A percentile compares a stretch with the other conserved stretches of the same genome.
Evolutionary conservation across 2,888 invertebrate species (phyloP).

Genomic region (Campoletis raptor): DNA sequence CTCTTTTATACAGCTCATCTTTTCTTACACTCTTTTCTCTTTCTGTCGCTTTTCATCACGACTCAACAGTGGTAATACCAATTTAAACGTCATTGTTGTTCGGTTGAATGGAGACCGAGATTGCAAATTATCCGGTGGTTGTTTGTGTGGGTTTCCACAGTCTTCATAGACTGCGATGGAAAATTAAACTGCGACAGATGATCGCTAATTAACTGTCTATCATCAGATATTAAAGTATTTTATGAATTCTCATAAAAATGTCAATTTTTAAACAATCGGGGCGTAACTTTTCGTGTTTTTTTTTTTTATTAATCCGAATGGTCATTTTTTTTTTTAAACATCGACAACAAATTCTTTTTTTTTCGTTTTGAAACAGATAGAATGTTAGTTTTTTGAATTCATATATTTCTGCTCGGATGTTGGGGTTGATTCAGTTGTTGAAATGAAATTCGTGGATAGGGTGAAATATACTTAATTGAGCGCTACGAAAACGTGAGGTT

Average conservation of each 20-base stretch:
- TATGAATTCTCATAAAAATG: no score
- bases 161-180: neutral
- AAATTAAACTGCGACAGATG: conserved; percentile 58
- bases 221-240: neutral
- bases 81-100: conserved; percentile 69
- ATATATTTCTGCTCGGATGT: neutral
- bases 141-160: conserved; percentile 28
- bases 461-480: neutral
- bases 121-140: conserved; percentile 69
- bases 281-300: neutral
- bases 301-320: neutral
- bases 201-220: conserved; percentile 57
- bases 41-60: neutral
- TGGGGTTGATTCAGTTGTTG: neutral
- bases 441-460: conserved; percentile 7
- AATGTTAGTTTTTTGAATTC: neutral
- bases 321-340: neutral
- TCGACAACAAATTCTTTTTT: neutral
- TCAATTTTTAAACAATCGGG: neutral
- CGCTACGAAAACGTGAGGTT: neutral
- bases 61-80: conserved; percentile 43
- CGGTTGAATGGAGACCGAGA: conserved; percentile 69
- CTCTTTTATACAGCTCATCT: conserved; percentile 33
- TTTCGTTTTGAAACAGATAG: neutral
- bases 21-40: neutral